A percentile compares a stretch with the other conserved stretches of the same genome.
Evolutionary conservation across 2,888 invertebrate species (phyloP).

Genomic region (Athetis lepigone): DNA sequence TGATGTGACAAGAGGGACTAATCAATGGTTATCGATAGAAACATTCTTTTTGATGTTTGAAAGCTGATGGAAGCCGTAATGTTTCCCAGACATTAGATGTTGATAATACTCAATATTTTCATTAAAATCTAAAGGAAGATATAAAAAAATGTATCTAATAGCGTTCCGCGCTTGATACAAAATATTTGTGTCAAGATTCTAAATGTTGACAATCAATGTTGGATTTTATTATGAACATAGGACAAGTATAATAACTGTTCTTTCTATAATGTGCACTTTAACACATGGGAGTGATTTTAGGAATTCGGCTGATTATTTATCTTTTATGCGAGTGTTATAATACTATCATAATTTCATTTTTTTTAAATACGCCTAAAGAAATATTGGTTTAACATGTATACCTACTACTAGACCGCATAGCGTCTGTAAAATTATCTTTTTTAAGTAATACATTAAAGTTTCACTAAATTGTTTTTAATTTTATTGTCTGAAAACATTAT

Average conservation of each 20-base stretch:
- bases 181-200: conserved; percentile 47
- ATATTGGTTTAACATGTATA: too few relatives aligned
- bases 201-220: conserved; percentile 51
- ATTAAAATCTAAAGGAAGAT: conserved; percentile 40
- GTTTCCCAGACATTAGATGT: conserved; percentile 47
- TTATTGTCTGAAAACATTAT: too few relatives aligned
- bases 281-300: conserved; percentile 35
- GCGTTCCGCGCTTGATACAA: conserved; percentile 12
- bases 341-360: conserved; percentile 6
- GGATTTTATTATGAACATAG: conserved; percentile 52
- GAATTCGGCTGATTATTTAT: conserved; percentile 50
- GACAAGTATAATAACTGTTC: conserved; percentile 41
- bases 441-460: too few relatives aligned
- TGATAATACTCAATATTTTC: conserved; percentile 47
- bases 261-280: conserved; percentile 39
- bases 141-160: conserved; percentile 28
- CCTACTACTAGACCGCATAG: too few relatives aligned
- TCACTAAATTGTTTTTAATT: too few relatives aligned
- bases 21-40: conserved; percentile 84
- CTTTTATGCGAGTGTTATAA: conserved; percentile 36
- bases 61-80: conserved; percentile 45
- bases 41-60: conserved; percentile 80
- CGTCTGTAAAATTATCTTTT: too few relatives aligned
- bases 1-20: conserved; percentile 87
- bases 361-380: too few relatives aligned